Conservation (phyloP, 1,140 invertebrate genomes). For the Calosoma granatense region DNA sequence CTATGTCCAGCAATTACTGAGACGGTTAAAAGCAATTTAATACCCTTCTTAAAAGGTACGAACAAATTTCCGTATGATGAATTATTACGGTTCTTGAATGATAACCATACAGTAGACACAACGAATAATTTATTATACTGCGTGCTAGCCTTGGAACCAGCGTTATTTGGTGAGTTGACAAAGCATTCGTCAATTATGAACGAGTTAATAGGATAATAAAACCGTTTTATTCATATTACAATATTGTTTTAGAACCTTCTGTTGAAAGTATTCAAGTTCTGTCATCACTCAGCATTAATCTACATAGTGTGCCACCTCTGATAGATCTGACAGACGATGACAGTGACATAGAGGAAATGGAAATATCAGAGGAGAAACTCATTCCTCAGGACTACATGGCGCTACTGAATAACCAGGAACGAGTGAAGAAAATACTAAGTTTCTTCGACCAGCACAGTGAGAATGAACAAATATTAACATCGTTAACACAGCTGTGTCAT, state of each 20-base stretch:
- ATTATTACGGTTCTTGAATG: slow-evolving; percentile 38
- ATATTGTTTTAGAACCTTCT: slow-evolving; percentile 24
- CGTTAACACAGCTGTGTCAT: slow-evolving; percentile 29
- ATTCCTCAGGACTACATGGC: slow-evolving; percentile 26
- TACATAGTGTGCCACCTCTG: slow-evolving; percentile 20
- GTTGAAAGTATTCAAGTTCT: slow-evolving; percentile 27
- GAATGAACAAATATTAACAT: slow-evolving; percentile 24
- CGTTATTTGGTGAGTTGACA: slow-evolving; percentile 50
- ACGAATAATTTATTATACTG: slow-evolving; percentile 45
- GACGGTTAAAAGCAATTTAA: slow-evolving; percentile 36
- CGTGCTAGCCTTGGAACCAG: slow-evolving; percentile 53
- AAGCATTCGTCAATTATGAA: too few species aligned
- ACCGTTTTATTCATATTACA: too few species aligned
- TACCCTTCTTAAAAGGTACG: slow-evolving; percentile 39
- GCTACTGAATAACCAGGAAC: slow-evolving; percentile 28
- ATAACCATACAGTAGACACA: slow-evolving; percentile 26
- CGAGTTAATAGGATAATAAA: too few species aligned
- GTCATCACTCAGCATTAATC: slow-evolving; percentile 23
- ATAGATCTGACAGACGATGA: slow-evolving; percentile 23
- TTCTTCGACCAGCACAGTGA: slow-evolving; percentile 27
- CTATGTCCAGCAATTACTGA: slow-evolving; percentile 30
- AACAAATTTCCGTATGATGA: slow-evolving; percentile 38
- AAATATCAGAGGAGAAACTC: slow-evolving; percentile 22
- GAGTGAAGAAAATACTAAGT: slow-evolving; percentile 26
- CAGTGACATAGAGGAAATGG: slow-evolving; percentile 27